A percentile compares a stretch with the other conserved stretches of the same genome.
phyloP scores from a whole-genome alignment of 2,888 invertebrate species.

The Plagiodera versicolora region DNA sequence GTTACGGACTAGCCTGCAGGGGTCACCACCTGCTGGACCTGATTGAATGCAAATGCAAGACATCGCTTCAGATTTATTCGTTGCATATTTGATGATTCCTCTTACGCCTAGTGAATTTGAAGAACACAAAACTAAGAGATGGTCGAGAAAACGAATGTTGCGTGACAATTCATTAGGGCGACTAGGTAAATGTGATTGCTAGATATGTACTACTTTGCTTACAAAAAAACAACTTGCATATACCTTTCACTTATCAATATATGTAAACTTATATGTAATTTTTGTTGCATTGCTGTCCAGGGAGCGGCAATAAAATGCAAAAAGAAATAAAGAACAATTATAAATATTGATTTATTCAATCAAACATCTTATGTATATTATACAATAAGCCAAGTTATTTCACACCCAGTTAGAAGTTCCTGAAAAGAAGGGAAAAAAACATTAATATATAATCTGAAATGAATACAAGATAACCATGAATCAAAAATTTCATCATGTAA shows the following conservation, averaged over 20 bases:
- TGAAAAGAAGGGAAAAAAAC: slow-evolving; percentile 43
- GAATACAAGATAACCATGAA: no score
- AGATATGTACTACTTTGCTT: background rate
- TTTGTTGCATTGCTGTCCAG: background rate
- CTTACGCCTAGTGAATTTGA: no score
- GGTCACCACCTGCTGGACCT: slow-evolving; percentile 6
- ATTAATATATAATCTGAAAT: slow-evolving; percentile 12
- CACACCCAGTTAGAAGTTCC: slow-evolving; percentile 48
- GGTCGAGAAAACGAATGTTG: no score
- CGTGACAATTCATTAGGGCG: no score
- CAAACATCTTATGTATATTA: slow-evolving; percentile 33
- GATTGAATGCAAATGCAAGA: background rate
- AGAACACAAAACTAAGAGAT: no score
- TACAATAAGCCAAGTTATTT: slow-evolving; percentile 12
- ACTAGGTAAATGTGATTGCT: background rate
- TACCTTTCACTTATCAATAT: background rate
- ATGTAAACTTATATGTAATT: background rate
- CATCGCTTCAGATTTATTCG: no score
- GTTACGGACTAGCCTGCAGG: background rate
- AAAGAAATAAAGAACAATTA: background rate
- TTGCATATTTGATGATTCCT: no score
- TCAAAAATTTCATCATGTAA: no score
- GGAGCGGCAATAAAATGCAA: background rate
- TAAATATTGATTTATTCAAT: slow-evolving; percentile 45
- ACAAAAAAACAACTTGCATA: background rate